Base-by-base conservation (phyloP, 2,888 invertebrate species). In the Cosmorhoe ocellata region DNA sequence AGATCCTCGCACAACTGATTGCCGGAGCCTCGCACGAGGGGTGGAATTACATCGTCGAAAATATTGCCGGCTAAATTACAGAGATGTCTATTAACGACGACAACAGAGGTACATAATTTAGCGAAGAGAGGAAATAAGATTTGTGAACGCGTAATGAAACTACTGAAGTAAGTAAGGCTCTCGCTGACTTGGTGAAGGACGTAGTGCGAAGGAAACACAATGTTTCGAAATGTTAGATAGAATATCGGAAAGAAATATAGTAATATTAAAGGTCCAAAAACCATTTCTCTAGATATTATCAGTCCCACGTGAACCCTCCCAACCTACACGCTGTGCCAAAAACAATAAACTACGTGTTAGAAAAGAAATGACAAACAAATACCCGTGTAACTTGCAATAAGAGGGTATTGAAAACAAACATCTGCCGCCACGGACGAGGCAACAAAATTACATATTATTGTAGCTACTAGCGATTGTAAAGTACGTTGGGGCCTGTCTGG, bases 331-430 rank as follows among this genome's bases (percentile, higher is more conserved):
- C 39, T 44, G 10, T 32, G 37, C 43, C 18, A 40, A 32, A 56
- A 54, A 51, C 56, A 61, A 61, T 58, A 61, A 61, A 58, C 52
- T 48, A 50, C 50, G 53, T 57, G 56, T 51, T 46, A 54, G 48
- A 44, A 40, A 58, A 66, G 60, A 60, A 64, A 73, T 67, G 58
- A 62, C 54, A 56, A 56, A 57, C 49, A 58, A 59, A 63, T 55
- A 47, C 40, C 45, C 49, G 46, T 55, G 14, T 42, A 59, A 59
- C 46, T 44, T 43, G 43, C 49, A 49, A 48, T 39, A 43, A 40
- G 55, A 41, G 44, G 38, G 47, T 65, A 68, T 68, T 63, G 66
- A 64, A 68, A 63, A 60, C 63, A 65, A 67, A 69, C 75, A 74
- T 67, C 69, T 74, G 75, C 65, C 64, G 69, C 63, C 47, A 57